A percentile compares a stretch with the other conserved stretches of the same genome.
Conservation (phyloP, 2,888 invertebrate genomes). For the Leptinotarsa juncta region DNA sequence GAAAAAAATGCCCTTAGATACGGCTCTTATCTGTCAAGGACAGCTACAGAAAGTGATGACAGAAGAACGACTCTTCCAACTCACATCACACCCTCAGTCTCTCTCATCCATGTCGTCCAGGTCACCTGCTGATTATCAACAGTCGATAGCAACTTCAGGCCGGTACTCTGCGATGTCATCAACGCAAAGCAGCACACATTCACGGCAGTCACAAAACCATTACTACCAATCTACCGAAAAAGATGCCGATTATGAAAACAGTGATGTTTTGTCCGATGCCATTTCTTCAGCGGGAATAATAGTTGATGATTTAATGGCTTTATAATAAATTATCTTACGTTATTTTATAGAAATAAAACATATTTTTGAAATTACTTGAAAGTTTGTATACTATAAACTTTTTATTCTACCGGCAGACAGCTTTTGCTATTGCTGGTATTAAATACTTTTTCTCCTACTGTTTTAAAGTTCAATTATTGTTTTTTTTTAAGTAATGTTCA, state of each 20-base stretch:
- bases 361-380: not conserved
- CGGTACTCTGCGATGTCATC: constrained; percentile 6
- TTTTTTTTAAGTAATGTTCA: too few relatives aligned
- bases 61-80: constrained; percentile 27
- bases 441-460: too few relatives aligned
- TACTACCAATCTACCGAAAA: not conserved
- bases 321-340: not conserved
- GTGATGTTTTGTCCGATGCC: not conserved
- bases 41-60: constrained; percentile 37
- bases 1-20: constrained; percentile 38
- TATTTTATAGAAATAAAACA: too few relatives aligned
- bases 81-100: constrained; percentile 19
- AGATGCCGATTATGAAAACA: not conserved
- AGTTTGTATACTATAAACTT: not conserved
- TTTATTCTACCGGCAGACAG: not conserved
- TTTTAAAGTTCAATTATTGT: too few relatives aligned
- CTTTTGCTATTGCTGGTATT: too few relatives aligned
- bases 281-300: not conserved
- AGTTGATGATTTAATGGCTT: not conserved
- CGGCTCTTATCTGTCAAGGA: constrained; percentile 39
- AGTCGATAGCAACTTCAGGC: constrained; percentile 9
- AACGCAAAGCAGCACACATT: constrained; percentile 3
- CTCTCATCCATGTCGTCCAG: not conserved
- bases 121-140: constrained; percentile 17
- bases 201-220: constrained; percentile 1